Conservation (phyloP, 2,888 invertebrate species). For the Microctonus hyperodae region DNA sequence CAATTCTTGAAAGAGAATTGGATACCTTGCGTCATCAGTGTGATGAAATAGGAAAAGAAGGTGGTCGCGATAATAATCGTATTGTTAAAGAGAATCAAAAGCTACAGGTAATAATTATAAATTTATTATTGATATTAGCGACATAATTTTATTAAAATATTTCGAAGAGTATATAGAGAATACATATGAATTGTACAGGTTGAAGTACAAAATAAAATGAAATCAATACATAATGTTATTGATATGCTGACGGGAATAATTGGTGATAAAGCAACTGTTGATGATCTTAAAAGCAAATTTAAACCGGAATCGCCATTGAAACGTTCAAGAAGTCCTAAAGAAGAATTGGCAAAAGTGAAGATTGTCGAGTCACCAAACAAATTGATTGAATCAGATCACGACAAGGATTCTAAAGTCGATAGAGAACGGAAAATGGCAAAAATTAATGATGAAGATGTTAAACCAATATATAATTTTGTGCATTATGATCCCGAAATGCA, state of each 20-base stretch:
- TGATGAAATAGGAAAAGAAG: conserved; percentile 76
- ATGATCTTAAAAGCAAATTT: conserved; percentile 60
- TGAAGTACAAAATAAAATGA: conserved; percentile 80
- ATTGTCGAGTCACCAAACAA: conserved; percentile 51
- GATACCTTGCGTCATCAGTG: conserved; percentile 81
- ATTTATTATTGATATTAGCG: background rate
- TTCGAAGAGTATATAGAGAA: background rate
- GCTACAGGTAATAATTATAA: conserved; percentile 73
- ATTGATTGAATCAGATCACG: conserved; percentile 49
- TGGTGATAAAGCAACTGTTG: conserved; percentile 71
- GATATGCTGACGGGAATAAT: conserved; percentile 88
- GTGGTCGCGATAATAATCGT: conserved; percentile 78
- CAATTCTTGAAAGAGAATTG: conserved; percentile 77
- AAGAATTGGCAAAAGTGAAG: conserved; percentile 56
- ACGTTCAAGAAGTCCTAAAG: conserved; percentile 56
- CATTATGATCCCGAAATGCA: conserved; percentile 91
- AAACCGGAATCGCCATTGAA: conserved; percentile 52
- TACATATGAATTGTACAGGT: conserved; percentile 66
- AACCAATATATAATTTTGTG: conserved; percentile 75
- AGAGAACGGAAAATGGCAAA: conserved; percentile 47
- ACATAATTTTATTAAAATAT: background rate
- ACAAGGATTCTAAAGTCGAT: conserved; percentile 53
- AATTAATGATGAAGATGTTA: conserved; percentile 52
- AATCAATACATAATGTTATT: conserved; percentile 85
- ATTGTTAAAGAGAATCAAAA: conserved; percentile 85